phyloP scores from a whole-genome alignment of 2,888 invertebrate genomes.

The Taenaris catops region DNA sequence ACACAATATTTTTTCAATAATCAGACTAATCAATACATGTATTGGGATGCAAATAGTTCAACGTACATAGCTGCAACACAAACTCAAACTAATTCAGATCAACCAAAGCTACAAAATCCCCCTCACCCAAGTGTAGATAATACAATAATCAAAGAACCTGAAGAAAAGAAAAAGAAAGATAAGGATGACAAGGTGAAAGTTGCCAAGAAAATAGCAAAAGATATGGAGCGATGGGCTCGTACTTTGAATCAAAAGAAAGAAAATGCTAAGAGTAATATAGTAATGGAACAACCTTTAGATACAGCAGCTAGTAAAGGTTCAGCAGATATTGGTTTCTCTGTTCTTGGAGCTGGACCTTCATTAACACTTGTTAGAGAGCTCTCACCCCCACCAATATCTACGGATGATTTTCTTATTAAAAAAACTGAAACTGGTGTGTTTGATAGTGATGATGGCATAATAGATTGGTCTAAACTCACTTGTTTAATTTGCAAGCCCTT shows the following conservation, averaged over 20 bases:
- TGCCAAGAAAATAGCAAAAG: slow-evolving; percentile 98
- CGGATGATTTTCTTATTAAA: slow-evolving; percentile 62
- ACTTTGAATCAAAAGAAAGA: slow-evolving; percentile 98
- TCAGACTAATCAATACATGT: slow-evolving; percentile 93
- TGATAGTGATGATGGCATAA: slow-evolving; percentile 87
- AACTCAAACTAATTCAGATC: slow-evolving; percentile 53
- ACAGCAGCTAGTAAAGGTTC: slow-evolving; percentile 83
- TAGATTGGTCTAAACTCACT: slow-evolving; percentile 94
- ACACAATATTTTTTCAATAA: slow-evolving; percentile 98
- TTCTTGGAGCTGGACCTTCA: slow-evolving; percentile 86
- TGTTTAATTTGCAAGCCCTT: slow-evolving; percentile 97
- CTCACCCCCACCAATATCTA: slow-evolving; percentile 47
- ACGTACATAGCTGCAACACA: slow-evolving; percentile 80
- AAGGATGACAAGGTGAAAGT: slow-evolving; percentile 97
- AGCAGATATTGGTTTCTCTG: slow-evolving; percentile 96
- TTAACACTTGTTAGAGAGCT: slow-evolving; percentile 54
- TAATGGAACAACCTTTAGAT: slow-evolving; percentile 66
- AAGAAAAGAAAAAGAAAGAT: slow-evolving; percentile 84
- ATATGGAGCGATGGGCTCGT: slow-evolving; percentile 94
- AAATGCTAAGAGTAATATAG: slow-evolving; percentile 63
- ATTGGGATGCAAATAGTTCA: slow-evolving; percentile 91
- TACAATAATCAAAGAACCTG: slow-evolving; percentile 55
- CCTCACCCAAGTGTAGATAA: slow-evolving; percentile 45
- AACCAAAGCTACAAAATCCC: slow-evolving; percentile 46
- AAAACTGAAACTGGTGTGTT: slow-evolving; percentile 66